Evolutionary conservation across 1,140 invertebrate species (phyloP).

Genomic region (Lasaia peninsularis): DNA sequence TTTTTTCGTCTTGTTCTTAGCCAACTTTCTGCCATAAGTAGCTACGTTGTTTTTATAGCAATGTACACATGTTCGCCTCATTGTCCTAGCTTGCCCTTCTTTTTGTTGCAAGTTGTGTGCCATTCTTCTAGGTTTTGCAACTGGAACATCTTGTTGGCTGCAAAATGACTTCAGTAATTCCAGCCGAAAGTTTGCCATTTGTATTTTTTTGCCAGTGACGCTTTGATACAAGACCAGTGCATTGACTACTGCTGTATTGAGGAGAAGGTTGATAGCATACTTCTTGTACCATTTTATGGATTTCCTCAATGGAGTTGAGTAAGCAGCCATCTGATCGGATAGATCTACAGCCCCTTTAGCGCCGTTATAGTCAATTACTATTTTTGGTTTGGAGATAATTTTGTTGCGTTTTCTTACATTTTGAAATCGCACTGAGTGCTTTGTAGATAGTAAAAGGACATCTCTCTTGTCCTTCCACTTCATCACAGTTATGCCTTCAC

Average conservation of each 20-base stretch:
- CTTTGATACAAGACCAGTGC: constrained; percentile 23
- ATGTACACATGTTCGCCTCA: too few species aligned
- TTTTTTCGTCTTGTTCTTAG: neutral
- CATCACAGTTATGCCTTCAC: constrained; percentile 51
- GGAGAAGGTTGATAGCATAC: constrained; percentile 38
- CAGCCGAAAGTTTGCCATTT: constrained; percentile 18
- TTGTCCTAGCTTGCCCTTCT: too few species aligned
- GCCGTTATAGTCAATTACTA: neutral
- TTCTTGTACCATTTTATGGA: constrained; percentile 55
- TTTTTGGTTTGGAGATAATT: constrained; percentile 14
- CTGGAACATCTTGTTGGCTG: too few species aligned
- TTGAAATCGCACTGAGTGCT: constrained; percentile 10
- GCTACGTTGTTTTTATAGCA: too few species aligned
- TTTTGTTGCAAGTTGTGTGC: too few species aligned
- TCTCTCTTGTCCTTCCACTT: constrained; percentile 65
- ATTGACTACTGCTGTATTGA: constrained; percentile 50
- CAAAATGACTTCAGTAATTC: too few species aligned
- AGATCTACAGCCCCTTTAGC: constrained; percentile 48
- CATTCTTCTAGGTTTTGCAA: too few species aligned
- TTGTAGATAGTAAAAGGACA: constrained; percentile 14
- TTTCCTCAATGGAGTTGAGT: constrained; percentile 42
- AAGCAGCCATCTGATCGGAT: constrained; percentile 48
- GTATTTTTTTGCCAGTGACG: constrained; percentile 25
- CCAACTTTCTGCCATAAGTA: neutral
- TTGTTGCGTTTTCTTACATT: constrained; percentile 45